phyloP scores from a whole-genome alignment of 2,797 vertebrate genomes.

The Coreius guichenoti region DNA sequence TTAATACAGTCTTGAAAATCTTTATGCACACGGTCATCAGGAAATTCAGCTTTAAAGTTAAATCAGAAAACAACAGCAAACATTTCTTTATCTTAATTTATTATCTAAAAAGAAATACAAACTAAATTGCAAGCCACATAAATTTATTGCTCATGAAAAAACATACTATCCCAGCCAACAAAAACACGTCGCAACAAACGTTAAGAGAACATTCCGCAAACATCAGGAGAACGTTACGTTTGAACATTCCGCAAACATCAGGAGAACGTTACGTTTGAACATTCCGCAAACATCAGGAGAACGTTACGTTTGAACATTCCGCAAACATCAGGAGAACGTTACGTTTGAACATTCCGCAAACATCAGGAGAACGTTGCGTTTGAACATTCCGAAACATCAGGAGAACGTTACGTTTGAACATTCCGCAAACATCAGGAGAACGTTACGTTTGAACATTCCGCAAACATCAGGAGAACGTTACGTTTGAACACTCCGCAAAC shows the following conservation, averaged over 20 bases:
- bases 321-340: no score
- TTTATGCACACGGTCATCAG: no score
- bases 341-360: not conserved
- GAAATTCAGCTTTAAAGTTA: not conserved
- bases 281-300: no score
- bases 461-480: no score
- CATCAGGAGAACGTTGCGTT: no score
- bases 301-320: not conserved
- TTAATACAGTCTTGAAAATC: no score
- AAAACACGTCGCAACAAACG: not conserved
- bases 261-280: no score
- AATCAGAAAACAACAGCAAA: not conserved
- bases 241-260: not conserved
- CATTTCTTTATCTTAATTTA: slow-evolving; percentile 49
- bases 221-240: not conserved
- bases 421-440: no score
- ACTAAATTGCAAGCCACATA: slow-evolving; percentile 53
- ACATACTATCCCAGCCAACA: not conserved
- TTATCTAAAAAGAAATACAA: slow-evolving; percentile 53
- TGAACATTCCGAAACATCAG: not conserved
- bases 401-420: no score
- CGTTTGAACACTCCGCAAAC: not conserved
- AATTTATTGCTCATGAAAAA: slow-evolving; percentile 58
- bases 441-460: not conserved
- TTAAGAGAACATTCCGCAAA: not conserved